These are phyloP conservation scores for Zaprionus capensis DNA, from an alignment of 1,140 invertebrate genomes.

Conservation along the genomic window DNA sequence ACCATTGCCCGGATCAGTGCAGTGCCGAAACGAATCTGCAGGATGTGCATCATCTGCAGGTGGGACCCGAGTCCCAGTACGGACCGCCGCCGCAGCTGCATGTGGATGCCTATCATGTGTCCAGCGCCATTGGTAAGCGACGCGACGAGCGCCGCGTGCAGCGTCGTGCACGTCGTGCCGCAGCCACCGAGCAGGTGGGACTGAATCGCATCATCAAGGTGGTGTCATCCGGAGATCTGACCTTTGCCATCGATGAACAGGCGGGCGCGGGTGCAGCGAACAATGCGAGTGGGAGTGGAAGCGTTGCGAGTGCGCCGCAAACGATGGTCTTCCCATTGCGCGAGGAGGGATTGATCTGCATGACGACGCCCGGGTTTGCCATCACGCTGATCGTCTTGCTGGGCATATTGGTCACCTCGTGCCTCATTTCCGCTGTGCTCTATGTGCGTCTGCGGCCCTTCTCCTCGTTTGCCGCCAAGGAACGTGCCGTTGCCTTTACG, in stretches of 20 bases:
- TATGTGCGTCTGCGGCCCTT: constrained; percentile 91
- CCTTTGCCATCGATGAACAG: constrained; percentile 90
- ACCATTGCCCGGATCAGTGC: constrained; percentile 96
- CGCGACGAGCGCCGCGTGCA: constrained; percentile 90
- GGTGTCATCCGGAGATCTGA: constrained; percentile 93
- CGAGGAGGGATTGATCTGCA: constrained; percentile 91
- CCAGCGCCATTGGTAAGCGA: constrained; percentile 86
- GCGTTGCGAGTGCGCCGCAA: constrained; percentile 83
- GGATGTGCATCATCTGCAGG: constrained; percentile 85
- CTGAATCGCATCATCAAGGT: constrained; percentile 93
- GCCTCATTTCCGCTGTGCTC: constrained; percentile 92
- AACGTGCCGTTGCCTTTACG: constrained; percentile 84
- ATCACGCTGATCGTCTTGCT: constrained; percentile 92
- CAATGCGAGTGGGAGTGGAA: constrained; percentile 45
- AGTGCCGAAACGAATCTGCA: constrained; percentile 86
- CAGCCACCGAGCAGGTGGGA: constrained; percentile 89
- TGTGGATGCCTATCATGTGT: constrained; percentile 86
- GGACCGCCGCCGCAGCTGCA: constrained; percentile 87
- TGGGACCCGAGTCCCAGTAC: constrained; percentile 88
- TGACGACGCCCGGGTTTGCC: constrained; percentile 95
- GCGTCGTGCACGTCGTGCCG: constrained; percentile 86
- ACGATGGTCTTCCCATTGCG: constrained; percentile 89
- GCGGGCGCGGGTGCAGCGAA: constrained; percentile 74
- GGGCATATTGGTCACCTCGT: constrained; percentile 91
- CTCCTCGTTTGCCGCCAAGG: constrained; percentile 85